A percentile compares a stretch with the other conserved stretches of the same genome.
Evolutionary conservation across 2,888 invertebrate genomes (phyloP).

Genomic region (Rhamnusium bicolor): DNA sequence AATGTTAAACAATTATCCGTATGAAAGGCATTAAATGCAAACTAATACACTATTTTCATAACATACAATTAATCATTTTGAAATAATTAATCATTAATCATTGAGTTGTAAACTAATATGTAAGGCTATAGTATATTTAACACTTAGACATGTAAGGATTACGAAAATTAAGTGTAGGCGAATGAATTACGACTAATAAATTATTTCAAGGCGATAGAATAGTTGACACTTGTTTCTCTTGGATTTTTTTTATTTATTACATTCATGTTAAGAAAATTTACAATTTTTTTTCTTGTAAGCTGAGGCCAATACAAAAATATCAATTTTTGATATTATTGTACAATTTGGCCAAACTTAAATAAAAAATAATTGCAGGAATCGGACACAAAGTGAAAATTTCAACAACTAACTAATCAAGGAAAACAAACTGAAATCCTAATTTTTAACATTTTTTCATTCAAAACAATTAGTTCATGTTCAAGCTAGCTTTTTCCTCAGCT

Average conservation of each 20-base stretch:
- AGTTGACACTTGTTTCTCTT: neutral
- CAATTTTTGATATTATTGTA: too few species aligned
- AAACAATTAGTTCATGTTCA: too few species aligned
- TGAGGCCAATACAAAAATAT: too few species aligned
- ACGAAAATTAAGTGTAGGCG: constrained; percentile 4
- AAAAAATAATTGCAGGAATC: too few species aligned
- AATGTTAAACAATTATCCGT: neutral
- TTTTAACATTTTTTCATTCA: too few species aligned
- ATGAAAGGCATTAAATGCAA: constrained; percentile 3
- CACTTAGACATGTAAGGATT: constrained; percentile 2
- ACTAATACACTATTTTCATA: constrained; percentile 1
- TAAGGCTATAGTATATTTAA: constrained; percentile 1
- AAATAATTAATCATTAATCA: constrained; percentile 13
- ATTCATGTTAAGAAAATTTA: neutral
- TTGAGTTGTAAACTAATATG: constrained; percentile 1
- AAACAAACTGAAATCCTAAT: too few species aligned
- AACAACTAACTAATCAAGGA: too few species aligned
- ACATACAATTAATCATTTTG: neutral
- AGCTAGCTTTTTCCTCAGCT: too few species aligned
- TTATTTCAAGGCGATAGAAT: neutral
- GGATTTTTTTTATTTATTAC: neutral
- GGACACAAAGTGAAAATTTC: too few species aligned
- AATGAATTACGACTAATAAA: neutral
- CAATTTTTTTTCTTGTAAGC: too few species aligned
- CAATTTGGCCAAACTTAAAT: too few species aligned